A percentile compares a stretch with the other conserved stretches of the same genome.
Conservation (phyloP, 2,888 invertebrate species). For the Galerucella calmariensis region DNA sequence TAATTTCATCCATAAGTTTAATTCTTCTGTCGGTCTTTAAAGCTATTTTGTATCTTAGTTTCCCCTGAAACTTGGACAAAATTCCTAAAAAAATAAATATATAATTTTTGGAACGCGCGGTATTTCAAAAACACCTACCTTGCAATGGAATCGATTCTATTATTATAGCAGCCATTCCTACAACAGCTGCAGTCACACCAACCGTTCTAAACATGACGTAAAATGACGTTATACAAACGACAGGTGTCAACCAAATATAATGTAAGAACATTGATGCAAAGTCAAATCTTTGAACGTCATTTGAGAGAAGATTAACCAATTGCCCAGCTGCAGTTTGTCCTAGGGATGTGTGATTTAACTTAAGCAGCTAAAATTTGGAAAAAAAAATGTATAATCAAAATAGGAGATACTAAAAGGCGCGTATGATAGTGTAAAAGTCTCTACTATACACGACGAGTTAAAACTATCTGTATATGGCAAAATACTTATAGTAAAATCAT, state of each 20-base stretch:
- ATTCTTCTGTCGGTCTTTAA: constrained; percentile 74
- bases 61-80: constrained; percentile 65
- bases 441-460: no score
- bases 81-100: constrained; percentile 59
- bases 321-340: constrained; percentile 86
- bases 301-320: constrained; percentile 85
- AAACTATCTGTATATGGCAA: no score
- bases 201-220: constrained; percentile 70
- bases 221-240: constrained; percentile 75
- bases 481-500: no score
- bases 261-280: constrained; percentile 76
- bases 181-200: constrained; percentile 67
- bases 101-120: not conserved
- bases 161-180: constrained; percentile 71
- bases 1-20: constrained; percentile 79
- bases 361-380: constrained; percentile 67
- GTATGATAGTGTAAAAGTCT: no score
- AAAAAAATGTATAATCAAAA: no score
- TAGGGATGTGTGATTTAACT: constrained; percentile 75
- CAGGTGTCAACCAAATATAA: constrained; percentile 84
- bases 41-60: constrained; percentile 66
- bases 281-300: constrained; percentile 87
- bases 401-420: no score
- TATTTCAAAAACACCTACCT: constrained; percentile 57
- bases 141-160: constrained; percentile 68